Conservation (phyloP, 2,113 vertebrate species). For the Cyprinodon variegatus region DNA sequence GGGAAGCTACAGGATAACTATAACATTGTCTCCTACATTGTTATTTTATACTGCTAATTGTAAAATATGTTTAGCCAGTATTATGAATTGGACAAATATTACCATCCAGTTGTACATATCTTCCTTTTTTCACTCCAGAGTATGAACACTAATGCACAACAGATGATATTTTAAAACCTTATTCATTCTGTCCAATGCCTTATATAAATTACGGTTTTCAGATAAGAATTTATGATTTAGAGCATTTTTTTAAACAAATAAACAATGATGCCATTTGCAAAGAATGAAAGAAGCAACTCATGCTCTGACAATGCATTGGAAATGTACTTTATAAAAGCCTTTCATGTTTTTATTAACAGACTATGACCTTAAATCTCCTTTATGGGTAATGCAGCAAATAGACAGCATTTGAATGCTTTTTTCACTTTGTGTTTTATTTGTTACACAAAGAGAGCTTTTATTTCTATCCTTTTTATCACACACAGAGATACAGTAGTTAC, state of each 20-base stretch:
- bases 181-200: background rate
- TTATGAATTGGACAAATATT: constrained; percentile 32
- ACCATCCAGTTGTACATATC: constrained; percentile 6
- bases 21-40: background rate
- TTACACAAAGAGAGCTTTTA: too few species aligned
- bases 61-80: constrained; percentile 21
- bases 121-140: constrained; percentile 8
- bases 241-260: background rate
- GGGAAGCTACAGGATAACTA: background rate
- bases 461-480: background rate
- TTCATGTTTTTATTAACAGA: background rate
- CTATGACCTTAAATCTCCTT: background rate
- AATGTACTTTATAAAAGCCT: background rate
- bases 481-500: background rate
- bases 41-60: background rate
- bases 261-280: background rate
- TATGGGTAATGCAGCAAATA: too few species aligned
- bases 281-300: background rate
- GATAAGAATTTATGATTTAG: background rate
- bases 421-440: background rate
- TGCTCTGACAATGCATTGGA: background rate
- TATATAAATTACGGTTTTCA: background rate
- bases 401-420: background rate
- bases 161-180: background rate
- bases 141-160: background rate